Evolutionary conservation across 2,888 invertebrate genomes (phyloP).

Genomic region (Pseudococcus viburni): DNA sequence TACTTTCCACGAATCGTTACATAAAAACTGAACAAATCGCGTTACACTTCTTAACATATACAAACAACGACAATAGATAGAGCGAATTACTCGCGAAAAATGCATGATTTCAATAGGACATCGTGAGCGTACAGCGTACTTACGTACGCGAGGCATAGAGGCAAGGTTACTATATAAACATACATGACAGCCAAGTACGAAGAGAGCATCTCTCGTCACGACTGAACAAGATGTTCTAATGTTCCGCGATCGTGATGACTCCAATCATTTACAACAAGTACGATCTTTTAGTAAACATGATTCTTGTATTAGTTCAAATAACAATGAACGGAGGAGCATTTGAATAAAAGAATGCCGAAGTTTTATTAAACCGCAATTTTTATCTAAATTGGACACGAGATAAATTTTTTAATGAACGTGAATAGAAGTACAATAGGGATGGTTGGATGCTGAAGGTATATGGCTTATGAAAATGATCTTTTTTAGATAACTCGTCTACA

Average conservation of each 20-base stretch:
- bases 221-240: slow-evolving; percentile 52
- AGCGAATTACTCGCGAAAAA: slow-evolving; percentile 50
- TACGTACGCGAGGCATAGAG: not conserved
- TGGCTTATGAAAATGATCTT: slow-evolving; percentile 25
- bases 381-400: slow-evolving; percentile 54
- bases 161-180: slow-evolving; percentile 49
- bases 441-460: not conserved
- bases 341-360: slow-evolving; percentile 51
- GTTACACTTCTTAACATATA: slow-evolving; percentile 41
- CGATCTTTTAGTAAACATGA: slow-evolving; percentile 52
- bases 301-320: slow-evolving; percentile 49
- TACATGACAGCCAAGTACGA: slow-evolving; percentile 39
- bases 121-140: slow-evolving; percentile 27
- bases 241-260: slow-evolving; percentile 57
- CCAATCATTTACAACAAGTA: slow-evolving; percentile 45
- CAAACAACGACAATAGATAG: slow-evolving; percentile 42
- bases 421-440: not conserved
- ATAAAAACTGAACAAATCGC: slow-evolving; percentile 44
- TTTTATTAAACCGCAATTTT: slow-evolving; percentile 48
- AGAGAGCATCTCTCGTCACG: slow-evolving; percentile 43
- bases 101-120: slow-evolving; percentile 48
- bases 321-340: slow-evolving; percentile 12
- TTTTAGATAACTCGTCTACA: slow-evolving; percentile 1
- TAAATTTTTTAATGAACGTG: slow-evolving; percentile 47
- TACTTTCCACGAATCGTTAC: slow-evolving; percentile 43